Evolutionary conservation across 2,888 invertebrate species (phyloP).

Genomic region (Megalurothrips usitatus): DNA sequence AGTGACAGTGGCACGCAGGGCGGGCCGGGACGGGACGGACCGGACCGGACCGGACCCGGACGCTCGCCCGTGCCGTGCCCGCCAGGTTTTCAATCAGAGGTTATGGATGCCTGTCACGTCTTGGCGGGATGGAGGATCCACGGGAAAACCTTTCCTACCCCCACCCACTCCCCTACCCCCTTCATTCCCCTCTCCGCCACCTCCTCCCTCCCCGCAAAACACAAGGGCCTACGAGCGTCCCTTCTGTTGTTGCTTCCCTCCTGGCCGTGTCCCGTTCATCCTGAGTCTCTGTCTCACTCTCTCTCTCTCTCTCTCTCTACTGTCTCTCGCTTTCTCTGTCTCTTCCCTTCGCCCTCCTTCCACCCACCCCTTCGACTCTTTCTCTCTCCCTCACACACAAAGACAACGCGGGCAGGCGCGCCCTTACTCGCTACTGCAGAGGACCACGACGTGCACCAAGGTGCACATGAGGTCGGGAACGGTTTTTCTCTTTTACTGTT

Average conservation of each 20-base stretch:
- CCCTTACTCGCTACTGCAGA: no score
- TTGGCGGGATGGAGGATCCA: background rate
- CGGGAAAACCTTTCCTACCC: background rate
- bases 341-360: background rate
- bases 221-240: background rate
- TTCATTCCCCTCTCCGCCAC: background rate
- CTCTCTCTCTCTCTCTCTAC: no score
- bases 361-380: no score
- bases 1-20: no score
- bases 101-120: slow-evolving; percentile 11
- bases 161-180: no score
- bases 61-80: background rate
- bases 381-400: no score
- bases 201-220: background rate
- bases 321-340: no score
- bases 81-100: slow-evolving; percentile 6
- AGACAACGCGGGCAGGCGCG: no score
- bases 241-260: background rate
- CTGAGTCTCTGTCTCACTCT: background rate
- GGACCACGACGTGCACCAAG: no score
- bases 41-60: background rate
- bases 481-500: no score
- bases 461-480: no score
- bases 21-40: no score
- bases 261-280: background rate